phyloP scores from a whole-genome alignment of 2,888 invertebrate species.

The Leptopterna dolabrata region DNA sequence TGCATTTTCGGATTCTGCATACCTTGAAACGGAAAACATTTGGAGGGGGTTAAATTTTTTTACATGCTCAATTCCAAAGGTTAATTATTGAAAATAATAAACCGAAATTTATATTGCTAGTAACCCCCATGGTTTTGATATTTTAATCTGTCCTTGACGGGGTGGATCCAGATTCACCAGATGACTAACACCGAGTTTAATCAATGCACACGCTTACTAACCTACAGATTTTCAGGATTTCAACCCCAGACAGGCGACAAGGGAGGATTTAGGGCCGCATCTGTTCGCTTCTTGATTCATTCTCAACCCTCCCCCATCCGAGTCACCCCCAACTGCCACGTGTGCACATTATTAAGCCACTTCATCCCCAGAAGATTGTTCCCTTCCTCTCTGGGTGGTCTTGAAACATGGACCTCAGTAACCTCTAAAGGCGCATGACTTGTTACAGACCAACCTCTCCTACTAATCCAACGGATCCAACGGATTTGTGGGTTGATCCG shows the following conservation, averaged over 20 bases:
- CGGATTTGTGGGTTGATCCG: too few species aligned
- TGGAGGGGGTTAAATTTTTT: too few species aligned
- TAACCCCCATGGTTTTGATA: too few species aligned
- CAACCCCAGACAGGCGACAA: background rate
- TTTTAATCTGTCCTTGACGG: background rate
- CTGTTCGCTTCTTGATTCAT: background rate
- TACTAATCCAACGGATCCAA: too few species aligned
- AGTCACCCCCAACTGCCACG: background rate
- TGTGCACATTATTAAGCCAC: background rate
- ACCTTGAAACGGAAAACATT: too few species aligned
- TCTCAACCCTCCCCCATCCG: background rate
- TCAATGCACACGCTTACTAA: background rate
- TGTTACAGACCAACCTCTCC: too few species aligned
- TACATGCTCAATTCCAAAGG: too few species aligned
- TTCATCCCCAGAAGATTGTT: background rate
- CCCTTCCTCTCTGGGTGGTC: background rate
- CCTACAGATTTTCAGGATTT: background rate
- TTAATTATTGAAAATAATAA: too few species aligned
- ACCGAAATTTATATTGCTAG: too few species aligned
- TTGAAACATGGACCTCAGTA: background rate
- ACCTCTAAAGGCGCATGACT: background rate
- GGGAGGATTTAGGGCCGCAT: background rate
- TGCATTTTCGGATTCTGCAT: too few species aligned
- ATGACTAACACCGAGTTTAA: background rate
- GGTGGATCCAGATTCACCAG: background rate